Evolutionary conservation across 2,113 vertebrate species (phyloP).

Genomic region (Amphiprion ocellaris): DNA sequence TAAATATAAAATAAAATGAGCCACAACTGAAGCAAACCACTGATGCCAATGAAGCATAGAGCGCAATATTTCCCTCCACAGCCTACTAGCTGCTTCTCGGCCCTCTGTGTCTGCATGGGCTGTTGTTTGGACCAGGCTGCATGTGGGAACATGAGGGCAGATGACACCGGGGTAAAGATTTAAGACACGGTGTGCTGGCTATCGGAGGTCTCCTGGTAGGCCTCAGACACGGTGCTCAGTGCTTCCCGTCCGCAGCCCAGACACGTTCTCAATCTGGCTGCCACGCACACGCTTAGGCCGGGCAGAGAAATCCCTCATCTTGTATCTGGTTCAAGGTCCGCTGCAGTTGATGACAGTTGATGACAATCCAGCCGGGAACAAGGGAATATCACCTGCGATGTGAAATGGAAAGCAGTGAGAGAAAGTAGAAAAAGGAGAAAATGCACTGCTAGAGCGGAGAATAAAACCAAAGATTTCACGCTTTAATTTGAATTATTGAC

Average conservation of each 20-base stretch:
- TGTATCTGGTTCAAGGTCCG: constrained; percentile 84
- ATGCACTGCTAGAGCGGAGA: constrained; percentile 1
- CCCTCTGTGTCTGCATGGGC: constrained; percentile 34
- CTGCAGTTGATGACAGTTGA: constrained; percentile 83
- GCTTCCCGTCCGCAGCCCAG: constrained; percentile 46
- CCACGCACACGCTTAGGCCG: constrained; percentile 55
- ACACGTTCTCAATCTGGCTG: constrained; percentile 62
- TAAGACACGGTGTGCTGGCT: constrained; percentile 74
- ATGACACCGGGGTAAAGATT: constrained; percentile 67
- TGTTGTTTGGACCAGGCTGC: constrained; percentile 41
- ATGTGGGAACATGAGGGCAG: constrained; percentile 59
- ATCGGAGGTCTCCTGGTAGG: constrained; percentile 70
- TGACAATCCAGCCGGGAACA: constrained; percentile 75
- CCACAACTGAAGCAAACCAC: constrained; percentile 13
- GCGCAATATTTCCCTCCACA: constrained; percentile 44
- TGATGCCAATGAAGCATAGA: constrained; percentile 55
- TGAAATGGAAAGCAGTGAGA: constrained; percentile 51
- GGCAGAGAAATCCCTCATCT: constrained; percentile 80
- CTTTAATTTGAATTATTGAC: constrained; percentile 52
- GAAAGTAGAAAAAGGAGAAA: constrained; percentile 3
- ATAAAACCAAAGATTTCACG: constrained; percentile 12
- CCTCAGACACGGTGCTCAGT: constrained; percentile 61
- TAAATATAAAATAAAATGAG: constrained; percentile 25
- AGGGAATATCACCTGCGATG: constrained; percentile 74
- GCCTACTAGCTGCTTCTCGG: constrained; percentile 49